Evolutionary conservation across 2,888 invertebrate species (phyloP), one percentile per base, ranked within the genome.

Genomic region (Sphinx pinastri): DNA sequence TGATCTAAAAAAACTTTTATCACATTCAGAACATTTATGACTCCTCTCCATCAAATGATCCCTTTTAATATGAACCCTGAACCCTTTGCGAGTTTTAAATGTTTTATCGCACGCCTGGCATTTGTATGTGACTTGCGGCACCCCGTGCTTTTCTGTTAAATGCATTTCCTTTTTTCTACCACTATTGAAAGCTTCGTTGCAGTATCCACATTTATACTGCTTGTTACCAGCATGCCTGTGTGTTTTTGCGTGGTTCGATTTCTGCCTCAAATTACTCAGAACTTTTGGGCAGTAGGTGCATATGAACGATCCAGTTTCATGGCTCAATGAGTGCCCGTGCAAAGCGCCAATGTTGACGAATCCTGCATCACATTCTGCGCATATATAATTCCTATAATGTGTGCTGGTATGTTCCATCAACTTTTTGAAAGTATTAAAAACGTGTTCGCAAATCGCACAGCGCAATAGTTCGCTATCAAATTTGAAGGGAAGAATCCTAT

Each of bases 31-130:
- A 54, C 89, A 89, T 0, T 78, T 81, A 52, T 87, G 84, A 25
- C 81, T 79, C 51, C 86, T 77, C 71, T 89, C 86, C 83, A 87
- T 74, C 13, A 90, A 75, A 71, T 90, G 90, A 6, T 88, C 84
- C n/a, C 85, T 81, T 25, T 84, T 85, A 0, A 85, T 82, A 54
- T 90, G 90, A 0, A 83, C 68, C 10, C 85, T 78, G 72, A 87
- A 80, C 0, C 84, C 80, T 47, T 84, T 79, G 31, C 85, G 82
- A 0, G 81, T 83, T 0, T 79, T 79, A 59, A 88, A 89, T 7
- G 76, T 81, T 16, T 84, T 78, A 3, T 86, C 88, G 60, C 89
- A 89, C 4, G 87, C 86, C 31, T 83, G 81, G 68, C 89, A 89
- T 69, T 85, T 86, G 0, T 86, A 76, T 0, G 78, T 74, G 0